Evolutionary conservation across 2,888 invertebrate genomes (phyloP).

Genomic region (Lasius platythorax): DNA sequence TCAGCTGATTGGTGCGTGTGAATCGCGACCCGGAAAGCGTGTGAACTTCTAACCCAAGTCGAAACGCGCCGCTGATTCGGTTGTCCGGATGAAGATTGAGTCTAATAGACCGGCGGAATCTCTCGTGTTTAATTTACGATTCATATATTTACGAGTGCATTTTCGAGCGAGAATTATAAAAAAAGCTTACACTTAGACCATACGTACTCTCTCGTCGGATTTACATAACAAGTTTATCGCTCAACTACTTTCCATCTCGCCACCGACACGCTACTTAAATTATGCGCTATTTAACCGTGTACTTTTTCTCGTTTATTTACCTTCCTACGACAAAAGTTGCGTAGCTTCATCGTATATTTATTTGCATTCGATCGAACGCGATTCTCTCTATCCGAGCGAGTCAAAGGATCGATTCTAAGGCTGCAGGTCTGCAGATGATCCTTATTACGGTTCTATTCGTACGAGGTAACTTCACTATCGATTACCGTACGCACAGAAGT

Average conservation of each 20-base stretch:
- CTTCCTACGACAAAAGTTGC: conserved; percentile 2
- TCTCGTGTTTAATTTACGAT: background rate
- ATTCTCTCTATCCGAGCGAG: background rate
- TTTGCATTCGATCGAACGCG: conserved; percentile 20
- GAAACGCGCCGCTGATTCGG: background rate
- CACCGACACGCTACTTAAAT: background rate
- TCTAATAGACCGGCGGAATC: background rate
- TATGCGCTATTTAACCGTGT: background rate
- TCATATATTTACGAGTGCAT: background rate
- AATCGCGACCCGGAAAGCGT: conserved; percentile 44
- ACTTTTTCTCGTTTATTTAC: background rate
- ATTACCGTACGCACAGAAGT: conserved; percentile 32
- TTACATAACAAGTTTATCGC: background rate
- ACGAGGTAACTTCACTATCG: conserved; percentile 13
- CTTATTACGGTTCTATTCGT: conserved; percentile 24
- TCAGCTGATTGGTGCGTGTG: conserved; percentile 28
- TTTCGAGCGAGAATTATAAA: background rate
- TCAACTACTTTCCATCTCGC: conserved; percentile 2
- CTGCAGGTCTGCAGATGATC: conserved; percentile 5
- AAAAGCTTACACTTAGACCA: background rate
- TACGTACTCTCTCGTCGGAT: background rate
- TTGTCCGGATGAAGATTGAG: background rate
- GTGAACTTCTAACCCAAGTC: conserved; percentile 56
- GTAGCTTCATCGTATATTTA: conserved; percentile 26
- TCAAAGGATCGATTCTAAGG: conserved; percentile 41